These are phyloP conservation scores for Platypus cylindrus DNA, from an alignment of 2,888 invertebrate species.

Conservation along the genomic window DNA sequence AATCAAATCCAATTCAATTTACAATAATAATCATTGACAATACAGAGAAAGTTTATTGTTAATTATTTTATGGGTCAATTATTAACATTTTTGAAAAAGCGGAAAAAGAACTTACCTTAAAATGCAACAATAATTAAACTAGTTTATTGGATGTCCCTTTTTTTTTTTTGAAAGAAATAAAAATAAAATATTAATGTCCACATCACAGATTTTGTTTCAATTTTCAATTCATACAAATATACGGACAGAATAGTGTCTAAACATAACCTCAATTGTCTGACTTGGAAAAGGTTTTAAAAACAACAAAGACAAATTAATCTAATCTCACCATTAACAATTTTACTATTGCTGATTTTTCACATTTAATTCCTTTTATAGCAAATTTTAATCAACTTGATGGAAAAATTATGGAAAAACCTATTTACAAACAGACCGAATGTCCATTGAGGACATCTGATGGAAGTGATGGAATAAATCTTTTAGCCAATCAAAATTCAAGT, in stretches of 20 bases:
- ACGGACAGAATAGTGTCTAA: no score
- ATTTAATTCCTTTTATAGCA: no score
- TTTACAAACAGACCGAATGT: conserved; percentile 41
- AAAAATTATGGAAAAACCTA: conserved; percentile 38
- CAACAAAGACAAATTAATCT: no score
- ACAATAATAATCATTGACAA: no score
- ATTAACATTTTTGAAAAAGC: conserved; percentile 1
- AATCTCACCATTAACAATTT: no score
- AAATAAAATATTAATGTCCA: conserved; percentile 5
- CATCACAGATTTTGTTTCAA: conserved; percentile 12
- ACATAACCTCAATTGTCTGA: conserved; percentile 14
- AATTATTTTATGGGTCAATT: conserved; percentile 14
- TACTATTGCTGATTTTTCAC: no score
- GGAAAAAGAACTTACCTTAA: conserved; percentile 5
- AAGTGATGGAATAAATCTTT: conserved; percentile 22
- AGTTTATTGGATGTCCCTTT: neutral
- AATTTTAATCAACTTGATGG: conserved; percentile 22
- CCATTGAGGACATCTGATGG: conserved; percentile 34
- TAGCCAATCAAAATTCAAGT: conserved; percentile 20
- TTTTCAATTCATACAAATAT: conserved; percentile 5
- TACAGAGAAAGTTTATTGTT: conserved; percentile 15
- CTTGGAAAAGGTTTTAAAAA: no score
- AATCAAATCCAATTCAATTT: no score
- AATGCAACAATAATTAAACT: no score
- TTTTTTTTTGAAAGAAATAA: neutral